Conservation (phyloP, 2,797 vertebrate genomes). For the Rhinella marina region DNA sequence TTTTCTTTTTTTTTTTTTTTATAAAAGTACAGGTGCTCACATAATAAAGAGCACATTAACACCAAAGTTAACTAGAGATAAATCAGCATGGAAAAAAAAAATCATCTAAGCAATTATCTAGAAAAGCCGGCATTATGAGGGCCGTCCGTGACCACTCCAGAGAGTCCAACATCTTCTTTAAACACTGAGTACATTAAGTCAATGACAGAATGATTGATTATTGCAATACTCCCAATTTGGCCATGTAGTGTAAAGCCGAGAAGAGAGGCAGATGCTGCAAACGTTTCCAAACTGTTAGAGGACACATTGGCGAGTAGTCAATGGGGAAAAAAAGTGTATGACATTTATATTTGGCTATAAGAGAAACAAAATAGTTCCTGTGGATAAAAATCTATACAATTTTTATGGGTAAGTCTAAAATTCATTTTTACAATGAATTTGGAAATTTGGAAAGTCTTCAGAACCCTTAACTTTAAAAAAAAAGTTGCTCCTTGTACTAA, state of each 20-base stretch:
- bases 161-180: conserved; percentile 61
- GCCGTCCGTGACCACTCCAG: conserved; percentile 50
- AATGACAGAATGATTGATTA: conserved; percentile 62
- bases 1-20: conserved; percentile 22
- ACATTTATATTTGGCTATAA: background rate
- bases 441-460: too few relatives aligned
- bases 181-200: conserved; percentile 63
- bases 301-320: conserved; percentile 43
- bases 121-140: conserved; percentile 51
- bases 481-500: too few relatives aligned
- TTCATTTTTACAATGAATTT: too few relatives aligned
- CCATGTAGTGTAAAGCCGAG: conserved; percentile 13
- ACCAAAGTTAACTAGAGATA: conserved; percentile 37
- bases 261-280: conserved; percentile 52
- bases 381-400: background rate
- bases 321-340: background rate
- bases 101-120: conserved; percentile 59
- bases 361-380: background rate
- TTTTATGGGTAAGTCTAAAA: background rate
- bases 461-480: too few relatives aligned
- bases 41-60: conserved; percentile 57
- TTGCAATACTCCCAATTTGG: conserved; percentile 56
- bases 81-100: conserved; percentile 50
- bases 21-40: conserved; percentile 55
- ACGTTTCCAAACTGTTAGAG: conserved; percentile 58